A percentile compares a stretch with the other conserved stretches of the same genome.
phyloP scores from a whole-genome alignment of 2,888 invertebrate species.

The Erebia aethiops region DNA sequence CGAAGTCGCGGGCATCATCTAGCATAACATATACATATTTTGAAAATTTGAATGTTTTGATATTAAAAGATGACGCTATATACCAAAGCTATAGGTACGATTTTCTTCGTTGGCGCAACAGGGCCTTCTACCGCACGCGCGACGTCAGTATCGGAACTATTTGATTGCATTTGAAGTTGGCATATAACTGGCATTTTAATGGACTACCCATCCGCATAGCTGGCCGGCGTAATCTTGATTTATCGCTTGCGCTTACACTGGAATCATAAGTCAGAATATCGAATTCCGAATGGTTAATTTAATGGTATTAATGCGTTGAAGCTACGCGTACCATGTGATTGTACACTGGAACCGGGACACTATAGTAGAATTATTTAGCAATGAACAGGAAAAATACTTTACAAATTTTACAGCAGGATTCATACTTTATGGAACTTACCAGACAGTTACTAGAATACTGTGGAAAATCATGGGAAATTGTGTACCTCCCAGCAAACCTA shows the following conservation, averaged over 20 bases:
- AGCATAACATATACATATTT: not conserved
- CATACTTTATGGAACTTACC: too few species aligned
- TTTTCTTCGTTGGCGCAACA: slow-evolving; percentile 38
- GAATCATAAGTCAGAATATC: slow-evolving; percentile 60
- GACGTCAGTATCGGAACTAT: slow-evolving; percentile 59
- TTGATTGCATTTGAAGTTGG: slow-evolving; percentile 67
- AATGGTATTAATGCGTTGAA: slow-evolving; percentile 60
- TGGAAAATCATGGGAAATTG: too few species aligned
- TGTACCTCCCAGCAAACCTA: too few species aligned
- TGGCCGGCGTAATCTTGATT: slow-evolving; percentile 72
- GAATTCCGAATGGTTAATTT: slow-evolving; percentile 61
- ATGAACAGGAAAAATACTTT: too few species aligned
- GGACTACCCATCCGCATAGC: slow-evolving; percentile 71
- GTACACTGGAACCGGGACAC: not conserved
- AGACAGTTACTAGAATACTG: too few species aligned
- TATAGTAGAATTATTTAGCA: not conserved
- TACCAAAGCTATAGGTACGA: not conserved
- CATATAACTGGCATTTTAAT: slow-evolving; percentile 75
- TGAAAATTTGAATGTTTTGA: not conserved
- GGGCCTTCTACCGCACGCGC: slow-evolving; percentile 54
- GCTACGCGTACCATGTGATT: slow-evolving; percentile 17
- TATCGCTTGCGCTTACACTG: slow-evolving; percentile 61
- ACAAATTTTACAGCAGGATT: too few species aligned
- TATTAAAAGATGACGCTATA: slow-evolving; percentile 15
- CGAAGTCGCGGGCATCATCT: too few species aligned